Evolutionary conservation across 2,113 vertebrate species (phyloP).

Genomic region (Brachionichthys hirsutus): DNA sequence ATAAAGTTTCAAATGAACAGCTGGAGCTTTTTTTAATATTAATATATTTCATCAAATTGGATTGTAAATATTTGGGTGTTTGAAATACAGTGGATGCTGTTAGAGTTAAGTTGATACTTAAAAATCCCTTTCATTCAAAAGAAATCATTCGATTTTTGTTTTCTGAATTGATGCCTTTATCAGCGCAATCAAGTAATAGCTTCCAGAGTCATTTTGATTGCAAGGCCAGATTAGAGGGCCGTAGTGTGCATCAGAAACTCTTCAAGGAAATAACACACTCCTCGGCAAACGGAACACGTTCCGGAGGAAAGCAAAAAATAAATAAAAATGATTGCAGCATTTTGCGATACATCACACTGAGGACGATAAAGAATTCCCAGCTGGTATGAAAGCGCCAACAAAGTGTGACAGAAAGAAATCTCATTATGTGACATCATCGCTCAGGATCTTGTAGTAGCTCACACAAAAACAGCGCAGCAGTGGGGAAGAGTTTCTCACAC

Average conservation of each 20-base stretch:
- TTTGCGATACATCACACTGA: constrained; percentile 52
- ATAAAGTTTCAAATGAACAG: no score
- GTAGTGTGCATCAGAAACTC: constrained; percentile 52
- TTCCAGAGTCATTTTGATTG: constrained; percentile 54
- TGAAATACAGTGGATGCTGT: neutral
- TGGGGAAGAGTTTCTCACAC: constrained; percentile 3
- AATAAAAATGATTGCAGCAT: constrained; percentile 52
- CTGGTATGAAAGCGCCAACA: constrained; percentile 27
- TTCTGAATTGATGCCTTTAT: constrained; percentile 39
- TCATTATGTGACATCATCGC: constrained; percentile 13
- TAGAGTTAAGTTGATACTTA: neutral
- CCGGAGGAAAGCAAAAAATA: constrained; percentile 20
- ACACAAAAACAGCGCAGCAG: constrained; percentile 3
- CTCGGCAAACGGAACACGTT: constrained; percentile 65
- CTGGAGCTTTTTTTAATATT: no score
- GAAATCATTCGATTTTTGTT: constrained; percentile 23
- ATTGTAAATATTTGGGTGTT: constrained; percentile 8
- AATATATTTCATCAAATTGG: no score
- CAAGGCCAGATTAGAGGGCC: constrained; percentile 50
- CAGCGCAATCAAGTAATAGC: constrained; percentile 53
- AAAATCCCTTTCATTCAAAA: constrained; percentile 12
- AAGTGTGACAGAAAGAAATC: constrained; percentile 21
- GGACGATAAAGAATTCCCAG: constrained; percentile 38
- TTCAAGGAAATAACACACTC: constrained; percentile 56
- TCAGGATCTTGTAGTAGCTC: constrained; percentile 3